Evolutionary conservation across 1,140 invertebrate species (phyloP), one percentile per base, ranked within the genome.

Genomic region (Pentalonia nigronervosa): DNA sequence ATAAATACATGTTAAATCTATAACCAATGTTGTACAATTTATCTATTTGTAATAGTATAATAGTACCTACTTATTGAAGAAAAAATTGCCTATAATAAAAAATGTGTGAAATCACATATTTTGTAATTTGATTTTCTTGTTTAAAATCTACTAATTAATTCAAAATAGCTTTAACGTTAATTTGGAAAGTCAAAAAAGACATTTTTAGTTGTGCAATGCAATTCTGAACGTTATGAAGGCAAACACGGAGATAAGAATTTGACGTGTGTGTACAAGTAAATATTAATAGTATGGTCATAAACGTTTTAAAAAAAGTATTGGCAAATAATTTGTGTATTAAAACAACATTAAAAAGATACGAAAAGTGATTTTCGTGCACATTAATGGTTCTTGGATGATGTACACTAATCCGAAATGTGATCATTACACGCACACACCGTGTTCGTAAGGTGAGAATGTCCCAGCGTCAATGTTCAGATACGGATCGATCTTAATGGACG

Each of bases 401-500:
- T n/a, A n/a, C 11, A 67, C 17, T n/a, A 60, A 67, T 14, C 30
- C 30, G 3, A 67, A 6, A n/a, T 76, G 4, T 34, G 14, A 6
- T 76, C 14, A 48, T 87, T 45, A 41, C 14, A 45, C 20, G 34
- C 56, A 95, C 95, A 96, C 96, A 99, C 99, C 99, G 96, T 99
- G 99, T 95, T 99, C 99, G 95, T 99, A 99, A 0, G 99, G 99
- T 4, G 98, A 99, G 96, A 99, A 99, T 81, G 99, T 99, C 94
- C 99, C 99, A 94, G 99, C 99, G 96, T 99, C 99, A 94, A 99
- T 99, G 95, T 99, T 99, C 90, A 99, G 98, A 95, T 99, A 99
- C 0, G 99, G 99, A 95, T 99, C 99, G 95, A 99, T 99, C 96
- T 99, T 99, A 94, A 99, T 99, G 30, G 98, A 98, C 45, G 99